A percentile compares a stretch with the other conserved stretches of the same genome.
Conservation (phyloP, 2,888 invertebrate species). For the Caenorhabditis sinica region DNA sequence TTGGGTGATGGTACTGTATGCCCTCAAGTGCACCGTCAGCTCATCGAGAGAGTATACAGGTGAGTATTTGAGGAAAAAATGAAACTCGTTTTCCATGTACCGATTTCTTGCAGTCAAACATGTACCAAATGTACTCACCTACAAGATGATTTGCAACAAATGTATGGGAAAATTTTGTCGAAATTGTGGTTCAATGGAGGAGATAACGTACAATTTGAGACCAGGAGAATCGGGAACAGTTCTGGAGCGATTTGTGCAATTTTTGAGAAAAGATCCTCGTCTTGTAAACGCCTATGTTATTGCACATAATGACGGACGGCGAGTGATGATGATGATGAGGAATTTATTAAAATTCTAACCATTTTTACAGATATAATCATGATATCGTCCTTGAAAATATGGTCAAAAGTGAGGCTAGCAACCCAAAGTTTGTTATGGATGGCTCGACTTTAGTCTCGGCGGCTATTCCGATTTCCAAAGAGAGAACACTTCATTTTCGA, state of each 20-base stretch:
- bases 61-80: neutral
- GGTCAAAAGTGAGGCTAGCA: neutral
- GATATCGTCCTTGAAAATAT: neutral
- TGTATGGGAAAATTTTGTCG: no score
- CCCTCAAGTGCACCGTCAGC: neutral
- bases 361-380: conserved; percentile 17
- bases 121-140: neutral
- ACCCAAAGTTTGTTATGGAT: neutral
- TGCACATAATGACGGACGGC: conserved; percentile 7
- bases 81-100: neutral
- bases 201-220: no score
- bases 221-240: neutral
- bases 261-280: neutral
- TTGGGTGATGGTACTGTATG: neutral
- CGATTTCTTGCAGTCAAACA: neutral
- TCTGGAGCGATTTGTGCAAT: neutral
- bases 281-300: neutral
- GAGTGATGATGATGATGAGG: no score
- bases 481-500: neutral
- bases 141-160: no score
- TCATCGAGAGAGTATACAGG: no score
- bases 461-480: neutral
- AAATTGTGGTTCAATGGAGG: no score
- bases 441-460: neutral
- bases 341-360: neutral